Conservation (phyloP, 2,113 vertebrate genomes). For the Chaetodon trifascialis region DNA sequence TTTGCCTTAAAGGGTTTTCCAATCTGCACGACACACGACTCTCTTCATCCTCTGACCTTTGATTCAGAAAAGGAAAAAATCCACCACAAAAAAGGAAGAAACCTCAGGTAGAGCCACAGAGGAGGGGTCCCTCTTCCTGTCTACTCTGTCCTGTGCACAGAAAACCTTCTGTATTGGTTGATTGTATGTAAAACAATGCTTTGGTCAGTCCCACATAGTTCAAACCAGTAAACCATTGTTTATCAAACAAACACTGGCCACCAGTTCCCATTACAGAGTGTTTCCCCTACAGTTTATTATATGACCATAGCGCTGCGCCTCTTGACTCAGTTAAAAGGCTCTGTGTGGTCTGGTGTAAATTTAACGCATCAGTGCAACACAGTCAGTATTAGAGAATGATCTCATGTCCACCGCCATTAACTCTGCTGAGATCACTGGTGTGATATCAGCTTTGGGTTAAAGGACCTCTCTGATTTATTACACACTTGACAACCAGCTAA, state of each 20-base stretch:
- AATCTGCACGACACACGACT: too few species aligned
- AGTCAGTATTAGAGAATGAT: background rate
- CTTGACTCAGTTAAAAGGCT: background rate
- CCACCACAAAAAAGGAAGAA: too few species aligned
- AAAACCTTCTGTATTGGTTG: background rate
- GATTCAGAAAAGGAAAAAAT: too few species aligned
- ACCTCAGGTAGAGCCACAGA: background rate
- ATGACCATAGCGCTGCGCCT: background rate
- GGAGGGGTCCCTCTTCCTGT: too few species aligned
- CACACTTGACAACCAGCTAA: constrained; percentile 1
- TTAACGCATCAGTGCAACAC: background rate
- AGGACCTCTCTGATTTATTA: background rate
- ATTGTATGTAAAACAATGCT: background rate
- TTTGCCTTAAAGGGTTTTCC: too few species aligned
- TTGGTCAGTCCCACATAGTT: background rate
- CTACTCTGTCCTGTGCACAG: background rate
- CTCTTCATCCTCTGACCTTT: too few species aligned
- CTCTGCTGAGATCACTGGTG: constrained; percentile 38
- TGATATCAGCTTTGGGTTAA: constrained; percentile 33
- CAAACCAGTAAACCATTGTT: background rate
- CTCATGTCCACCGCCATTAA: constrained; percentile 1
- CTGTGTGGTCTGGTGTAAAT: constrained; percentile 30
- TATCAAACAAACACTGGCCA: background rate
- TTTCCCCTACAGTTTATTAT: background rate
- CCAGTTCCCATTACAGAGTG: background rate